These are phyloP conservation scores for Melanostoma mellinum DNA, from an alignment of 2,888 invertebrate species.

Conservation along the genomic window DNA sequence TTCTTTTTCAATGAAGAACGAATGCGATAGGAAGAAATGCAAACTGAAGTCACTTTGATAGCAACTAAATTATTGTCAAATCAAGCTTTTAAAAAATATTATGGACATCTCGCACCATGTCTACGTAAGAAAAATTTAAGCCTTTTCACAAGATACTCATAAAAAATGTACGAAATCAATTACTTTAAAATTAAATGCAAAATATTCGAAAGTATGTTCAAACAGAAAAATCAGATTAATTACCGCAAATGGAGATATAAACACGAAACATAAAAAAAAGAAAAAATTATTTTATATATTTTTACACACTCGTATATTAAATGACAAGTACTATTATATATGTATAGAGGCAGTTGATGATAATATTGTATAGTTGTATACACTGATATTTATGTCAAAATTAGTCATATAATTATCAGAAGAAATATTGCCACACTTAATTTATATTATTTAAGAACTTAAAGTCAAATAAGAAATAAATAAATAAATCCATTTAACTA, in stretches of 20 bases:
- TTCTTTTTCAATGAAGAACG: too few relatives aligned
- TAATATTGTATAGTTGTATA: constrained; percentile 48
- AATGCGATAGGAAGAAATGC: too few relatives aligned
- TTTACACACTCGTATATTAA: constrained; percentile 62
- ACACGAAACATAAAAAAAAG: constrained; percentile 29
- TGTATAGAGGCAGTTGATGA: constrained; percentile 10
- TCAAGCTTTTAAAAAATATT: too few relatives aligned
- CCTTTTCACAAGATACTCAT: too few relatives aligned
- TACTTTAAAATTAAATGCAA: not conserved
- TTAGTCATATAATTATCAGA: constrained; percentile 59
- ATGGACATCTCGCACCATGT: too few relatives aligned
- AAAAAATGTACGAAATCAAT: too few relatives aligned
- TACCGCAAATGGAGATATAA: not conserved
- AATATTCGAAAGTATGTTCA: not conserved
- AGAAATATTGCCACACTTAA: constrained; percentile 45
- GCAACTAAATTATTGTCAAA: too few relatives aligned
- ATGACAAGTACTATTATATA: constrained; percentile 51
- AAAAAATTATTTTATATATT: constrained; percentile 57
- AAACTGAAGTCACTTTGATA: too few relatives aligned
- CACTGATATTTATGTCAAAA: constrained; percentile 49
- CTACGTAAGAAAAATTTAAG: too few relatives aligned
- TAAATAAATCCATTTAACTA: not conserved
- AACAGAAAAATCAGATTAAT: not conserved
- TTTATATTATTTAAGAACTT: constrained; percentile 41
- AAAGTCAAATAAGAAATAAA: constrained; percentile 28